Evolutionary conservation across 2,797 vertebrate genomes (phyloP).

Genomic region (Rhinatrema bivittatum): DNA sequence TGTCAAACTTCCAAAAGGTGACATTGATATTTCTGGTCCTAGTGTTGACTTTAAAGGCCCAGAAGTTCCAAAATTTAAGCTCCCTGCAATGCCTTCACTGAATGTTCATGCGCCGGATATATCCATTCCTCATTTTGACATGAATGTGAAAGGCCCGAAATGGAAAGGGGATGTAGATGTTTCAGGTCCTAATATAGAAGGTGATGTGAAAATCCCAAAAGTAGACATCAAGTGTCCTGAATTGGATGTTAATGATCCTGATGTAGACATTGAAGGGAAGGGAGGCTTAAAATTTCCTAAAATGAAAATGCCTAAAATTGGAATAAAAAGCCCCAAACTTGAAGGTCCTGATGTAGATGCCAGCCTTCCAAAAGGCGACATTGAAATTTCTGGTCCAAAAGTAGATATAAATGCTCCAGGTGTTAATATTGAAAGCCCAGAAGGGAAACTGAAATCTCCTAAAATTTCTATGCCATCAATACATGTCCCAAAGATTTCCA

Average conservation of each 20-base stretch:
- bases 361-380: conserved; percentile 14
- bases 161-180: conserved; percentile 21
- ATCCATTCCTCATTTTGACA: conserved; percentile 12
- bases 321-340: conserved; percentile 21
- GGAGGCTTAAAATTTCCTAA: conserved; percentile 10
- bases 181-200: conserved; percentile 15
- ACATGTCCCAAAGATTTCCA: conserved; percentile 45
- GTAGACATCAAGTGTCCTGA: conserved; percentile 37
- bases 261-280: conserved; percentile 11
- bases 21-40: conserved; percentile 16
- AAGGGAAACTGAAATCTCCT: conserved; percentile 22
- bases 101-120: conserved; percentile 36
- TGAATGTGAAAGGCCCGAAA: conserved; percentile 18
- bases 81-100: conserved; percentile 38
- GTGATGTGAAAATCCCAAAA: conserved; percentile 10
- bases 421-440: not conserved
- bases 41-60: conserved; percentile 20
- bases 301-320: conserved; percentile 13
- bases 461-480: conserved; percentile 28
- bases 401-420: conserved; percentile 14
- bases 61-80: conserved; percentile 30
- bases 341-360: conserved; percentile 18
- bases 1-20: conserved; percentile 13
- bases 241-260: conserved; percentile 14
- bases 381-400: conserved; percentile 18